phyloP scores from a whole-genome alignment of 2,113 vertebrate genomes.

The Thinocorus orbignyianus region DNA sequence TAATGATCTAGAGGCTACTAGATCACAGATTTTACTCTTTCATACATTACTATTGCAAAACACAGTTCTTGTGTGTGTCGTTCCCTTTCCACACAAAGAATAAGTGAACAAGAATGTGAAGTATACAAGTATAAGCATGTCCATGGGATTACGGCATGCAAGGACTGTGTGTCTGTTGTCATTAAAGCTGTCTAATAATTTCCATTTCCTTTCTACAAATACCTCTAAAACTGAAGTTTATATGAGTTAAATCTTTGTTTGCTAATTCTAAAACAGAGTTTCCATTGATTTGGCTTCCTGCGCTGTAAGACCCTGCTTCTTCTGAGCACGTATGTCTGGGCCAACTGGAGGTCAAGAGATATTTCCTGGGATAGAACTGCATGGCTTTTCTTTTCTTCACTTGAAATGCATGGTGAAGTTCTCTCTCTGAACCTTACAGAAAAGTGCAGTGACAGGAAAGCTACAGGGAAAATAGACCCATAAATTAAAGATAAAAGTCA shows the following conservation, averaged over 20 bases:
- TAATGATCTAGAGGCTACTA: background rate
- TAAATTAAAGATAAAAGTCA: background rate
- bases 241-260: background rate
- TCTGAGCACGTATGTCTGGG: background rate
- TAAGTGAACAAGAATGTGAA: background rate
- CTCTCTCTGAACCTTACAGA: background rate
- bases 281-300: background rate
- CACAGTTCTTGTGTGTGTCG: rapidly evolving
- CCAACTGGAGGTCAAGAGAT: background rate
- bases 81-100: background rate
- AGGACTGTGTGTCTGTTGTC: background rate
- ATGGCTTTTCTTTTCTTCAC: background rate
- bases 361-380: background rate
- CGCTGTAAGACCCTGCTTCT: background rate
- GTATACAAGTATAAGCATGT: background rate
- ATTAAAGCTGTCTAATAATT: background rate
- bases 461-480: background rate
- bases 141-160: background rate
- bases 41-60: background rate
- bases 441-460: background rate
- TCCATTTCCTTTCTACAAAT: background rate
- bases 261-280: background rate
- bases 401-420: background rate
- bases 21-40: background rate
- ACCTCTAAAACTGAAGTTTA: background rate